Percentiles rank a stretch among this genome's conserved stretches.
Conservation (phyloP, 2,113 vertebrate genomes). For the Spea bombifrons region DNA sequence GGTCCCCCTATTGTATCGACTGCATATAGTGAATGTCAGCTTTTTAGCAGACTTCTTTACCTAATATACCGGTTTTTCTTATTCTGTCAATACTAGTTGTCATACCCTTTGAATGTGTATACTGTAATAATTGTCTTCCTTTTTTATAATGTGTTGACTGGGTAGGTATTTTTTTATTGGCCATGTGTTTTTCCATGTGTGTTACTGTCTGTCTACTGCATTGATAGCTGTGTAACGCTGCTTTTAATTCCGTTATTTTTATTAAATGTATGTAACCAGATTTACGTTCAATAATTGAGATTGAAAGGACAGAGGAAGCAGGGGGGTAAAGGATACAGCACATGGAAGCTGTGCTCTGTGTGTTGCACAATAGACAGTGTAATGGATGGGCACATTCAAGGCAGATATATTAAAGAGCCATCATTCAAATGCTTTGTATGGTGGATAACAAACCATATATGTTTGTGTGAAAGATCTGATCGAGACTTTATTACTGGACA, state of each 20-base stretch:
- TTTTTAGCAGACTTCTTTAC: too few relatives aligned
- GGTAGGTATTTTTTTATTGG: too few relatives aligned
- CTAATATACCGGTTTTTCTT: too few relatives aligned
- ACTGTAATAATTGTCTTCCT: too few relatives aligned
- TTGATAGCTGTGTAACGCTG: not conserved
- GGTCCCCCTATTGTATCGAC: too few relatives aligned
- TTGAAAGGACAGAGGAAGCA: not conserved
- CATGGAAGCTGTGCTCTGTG: not conserved
- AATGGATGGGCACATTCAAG: not conserved
- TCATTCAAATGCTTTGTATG: not conserved
- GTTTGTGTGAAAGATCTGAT: too few relatives aligned
- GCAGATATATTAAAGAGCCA: not conserved
- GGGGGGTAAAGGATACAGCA: not conserved
- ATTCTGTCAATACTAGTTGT: too few relatives aligned
- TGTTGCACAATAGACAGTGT: not conserved
- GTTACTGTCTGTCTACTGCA: not conserved
- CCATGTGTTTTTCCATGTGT: not conserved
- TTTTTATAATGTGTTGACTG: too few relatives aligned
- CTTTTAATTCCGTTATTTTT: not conserved
- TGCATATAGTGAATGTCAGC: too few relatives aligned
- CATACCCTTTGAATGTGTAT: too few relatives aligned
- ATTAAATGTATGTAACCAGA: not conserved
- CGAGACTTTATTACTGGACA: too few relatives aligned
- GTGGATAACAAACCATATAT: not conserved
- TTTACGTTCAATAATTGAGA: not conserved